Evolutionary conservation across 2,113 vertebrate species (phyloP), one percentile per base, ranked within the genome.

Genomic region (Hyaena hyaena): DNA sequence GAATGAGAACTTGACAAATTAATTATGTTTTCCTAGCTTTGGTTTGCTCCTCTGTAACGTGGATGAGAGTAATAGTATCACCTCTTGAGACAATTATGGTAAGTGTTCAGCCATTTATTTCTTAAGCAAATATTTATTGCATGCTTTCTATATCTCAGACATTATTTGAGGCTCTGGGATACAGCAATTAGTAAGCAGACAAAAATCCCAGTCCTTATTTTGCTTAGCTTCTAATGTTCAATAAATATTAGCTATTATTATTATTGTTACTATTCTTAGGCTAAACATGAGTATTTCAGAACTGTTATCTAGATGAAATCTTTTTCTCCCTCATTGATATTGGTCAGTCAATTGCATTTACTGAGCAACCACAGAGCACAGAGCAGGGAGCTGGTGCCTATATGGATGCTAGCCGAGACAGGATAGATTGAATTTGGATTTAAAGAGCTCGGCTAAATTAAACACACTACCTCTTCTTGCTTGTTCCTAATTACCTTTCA

Each of bases 371-470:
- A 19, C 71, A 26, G 21, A 43, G 68, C 19, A 9, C 5, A 92
- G 86, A 92, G 35, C 9, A 16, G 6, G 3, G 17, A 21, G 26
- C 2, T 28, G 35, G 35, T 16, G 19, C 69, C 48, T 73, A 28
- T 19, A 7, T 0, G 43, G 31, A n/a, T 0, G n/a, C 19, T 16
- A 16, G 14, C 6, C 8, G 4, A 65, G 2, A 5, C 8, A 66
- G 4, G 5, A 39, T 1, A 14, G 43, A 83, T 3, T 35, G 21
- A 48, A 31, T 50, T 82, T 28, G 28, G 19, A 58, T 55, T 55
- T 63, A 50, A 84, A 33, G 53, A n/a, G 12, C 31, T 7, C 1
- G 2, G 24, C 17, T 55, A 65, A 33, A 31, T 35, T 28, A 83
- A 35, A 94, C n/a, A 65, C 3, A 50, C 8, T 0, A 8, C 2